These are phyloP conservation scores for Ischnus inquisitorius DNA, from an alignment of 2,888 invertebrate species.

Conservation along the genomic window DNA sequence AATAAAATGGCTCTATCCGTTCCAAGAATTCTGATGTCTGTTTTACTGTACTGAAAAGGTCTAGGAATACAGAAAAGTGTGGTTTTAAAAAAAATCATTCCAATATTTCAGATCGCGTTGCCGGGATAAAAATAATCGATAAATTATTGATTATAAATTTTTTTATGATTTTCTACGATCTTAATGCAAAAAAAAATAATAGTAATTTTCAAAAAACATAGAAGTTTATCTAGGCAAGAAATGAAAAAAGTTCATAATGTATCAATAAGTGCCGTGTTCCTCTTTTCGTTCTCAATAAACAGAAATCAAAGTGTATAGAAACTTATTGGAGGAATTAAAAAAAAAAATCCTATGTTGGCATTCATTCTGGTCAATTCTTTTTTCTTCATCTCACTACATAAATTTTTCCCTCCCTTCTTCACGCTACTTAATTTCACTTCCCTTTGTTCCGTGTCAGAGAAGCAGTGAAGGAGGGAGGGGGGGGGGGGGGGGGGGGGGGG, in stretches of 20 bases:
- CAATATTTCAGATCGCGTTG: no score
- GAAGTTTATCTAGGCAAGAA: not conserved
- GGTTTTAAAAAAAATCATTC: no score
- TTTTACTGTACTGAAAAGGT: no score
- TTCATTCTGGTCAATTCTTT: not conserved
- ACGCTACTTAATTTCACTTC: not conserved
- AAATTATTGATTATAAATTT: no score
- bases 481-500: not conserved
- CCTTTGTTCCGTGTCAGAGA: slow-evolving; percentile 34
- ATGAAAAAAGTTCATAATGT: not conserved
- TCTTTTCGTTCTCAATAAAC: not conserved
- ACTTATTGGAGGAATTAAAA: not conserved
- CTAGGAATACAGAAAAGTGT: no score
- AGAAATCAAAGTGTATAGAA: not conserved
- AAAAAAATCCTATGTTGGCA: not conserved
- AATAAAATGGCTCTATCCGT: slow-evolving; percentile 44
- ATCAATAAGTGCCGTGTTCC: not conserved
- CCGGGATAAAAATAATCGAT: no score
- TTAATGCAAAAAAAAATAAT: no score
- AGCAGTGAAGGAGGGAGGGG: not conserved
- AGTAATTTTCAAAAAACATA: no score
- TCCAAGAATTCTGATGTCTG: not conserved
- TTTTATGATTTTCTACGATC: no score
- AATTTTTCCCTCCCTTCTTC: not conserved
- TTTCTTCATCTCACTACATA: not conserved